Evolutionary conservation across 2,113 vertebrate species (phyloP), one percentile per base, ranked within the genome.

Genomic region (Hepsetus odoe): DNA sequence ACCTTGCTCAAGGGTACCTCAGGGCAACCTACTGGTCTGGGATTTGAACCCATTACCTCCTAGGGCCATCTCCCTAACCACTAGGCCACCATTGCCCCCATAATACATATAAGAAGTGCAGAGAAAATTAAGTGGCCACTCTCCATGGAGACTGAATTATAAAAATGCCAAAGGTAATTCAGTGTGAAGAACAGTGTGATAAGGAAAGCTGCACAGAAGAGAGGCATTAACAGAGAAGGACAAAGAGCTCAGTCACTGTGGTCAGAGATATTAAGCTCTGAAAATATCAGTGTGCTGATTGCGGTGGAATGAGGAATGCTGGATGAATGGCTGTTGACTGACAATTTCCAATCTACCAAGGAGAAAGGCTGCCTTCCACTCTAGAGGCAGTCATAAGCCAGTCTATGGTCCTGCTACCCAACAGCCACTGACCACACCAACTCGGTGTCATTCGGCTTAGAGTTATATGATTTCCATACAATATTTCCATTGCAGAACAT

Each of bases 341-440:
- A 74, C 56, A 49, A 40, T 9, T 51, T 72, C 33, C 32, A 38
- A 40, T 22, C 44, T 6, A 53, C 33, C 16, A 40, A 12, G 26
- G 22, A 30, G 24, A 67, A 9, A 35, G 24, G 44, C 55, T 49
- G 38, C 32, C 24, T 55, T 62, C 24, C 40, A 72, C 28, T 76
- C 49, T 77, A 72, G 77, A 51, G n/a, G n/a, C 68, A 75, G 81
- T 74, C 76, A 82, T 67, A 74, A 33, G 42, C 40, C 66, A 85
- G 65, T 74, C 77, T 83, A 81, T 85, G 83, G 82, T 85, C 84
- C 69, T 86, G 74, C 83, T 84, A 81, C 86, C 79, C 80, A 80
- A 82, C 28, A 49, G 42, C 72, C 74, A 53, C 64, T 3, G 38
- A 62, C 56, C 20, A 64, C 67, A 67, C 53, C 74, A 65, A 49